Percentiles rank a stretch among this genome's conserved stretches.
Evolutionary conservation across 1,140 invertebrate species (phyloP).

Genomic region (Hydropsyche tenuis): DNA sequence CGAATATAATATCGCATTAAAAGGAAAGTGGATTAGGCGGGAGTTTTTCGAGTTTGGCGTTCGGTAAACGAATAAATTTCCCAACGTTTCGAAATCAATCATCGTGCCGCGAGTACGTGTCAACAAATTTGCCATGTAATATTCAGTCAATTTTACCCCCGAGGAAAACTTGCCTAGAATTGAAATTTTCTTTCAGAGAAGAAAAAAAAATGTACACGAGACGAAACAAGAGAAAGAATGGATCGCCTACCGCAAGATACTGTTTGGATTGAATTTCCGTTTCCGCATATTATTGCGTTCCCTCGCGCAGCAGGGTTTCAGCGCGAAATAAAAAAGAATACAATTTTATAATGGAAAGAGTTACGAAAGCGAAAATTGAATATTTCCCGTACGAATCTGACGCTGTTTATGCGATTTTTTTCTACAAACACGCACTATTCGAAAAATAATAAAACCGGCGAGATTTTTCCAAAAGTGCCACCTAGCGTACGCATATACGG

Average conservation of each 20-base stretch:
- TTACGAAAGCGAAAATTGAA: background rate
- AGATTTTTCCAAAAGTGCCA: background rate
- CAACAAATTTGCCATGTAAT: constrained; percentile 38
- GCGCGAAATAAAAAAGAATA: background rate
- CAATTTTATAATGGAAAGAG: too few relatives aligned
- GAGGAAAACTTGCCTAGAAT: constrained; percentile 37
- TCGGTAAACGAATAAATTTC: constrained; percentile 22
- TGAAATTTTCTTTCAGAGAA: constrained; percentile 26
- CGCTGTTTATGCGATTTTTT: background rate
- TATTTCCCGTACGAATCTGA: background rate
- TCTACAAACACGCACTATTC: background rate
- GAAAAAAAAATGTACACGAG: constrained; percentile 5
- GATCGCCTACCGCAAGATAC: constrained; percentile 34
- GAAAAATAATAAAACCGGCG: background rate
- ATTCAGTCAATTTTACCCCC: constrained; percentile 39
- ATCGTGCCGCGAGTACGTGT: constrained; percentile 23
- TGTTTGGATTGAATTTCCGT: constrained; percentile 38
- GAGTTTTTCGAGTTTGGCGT: background rate
- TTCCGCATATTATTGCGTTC: constrained; percentile 37
- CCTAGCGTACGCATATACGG: background rate
- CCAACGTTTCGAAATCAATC: constrained; percentile 34
- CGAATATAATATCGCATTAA: background rate
- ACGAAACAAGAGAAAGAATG: constrained; percentile 30
- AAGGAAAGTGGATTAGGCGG: too few relatives aligned
- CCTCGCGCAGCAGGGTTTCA: background rate